Percentiles rank a stretch among this genome's conserved stretches.
phyloP scores from a whole-genome alignment of 37 sponge, comb jelly and placozoan genomes.

The Eunapius fragilis region DNA sequence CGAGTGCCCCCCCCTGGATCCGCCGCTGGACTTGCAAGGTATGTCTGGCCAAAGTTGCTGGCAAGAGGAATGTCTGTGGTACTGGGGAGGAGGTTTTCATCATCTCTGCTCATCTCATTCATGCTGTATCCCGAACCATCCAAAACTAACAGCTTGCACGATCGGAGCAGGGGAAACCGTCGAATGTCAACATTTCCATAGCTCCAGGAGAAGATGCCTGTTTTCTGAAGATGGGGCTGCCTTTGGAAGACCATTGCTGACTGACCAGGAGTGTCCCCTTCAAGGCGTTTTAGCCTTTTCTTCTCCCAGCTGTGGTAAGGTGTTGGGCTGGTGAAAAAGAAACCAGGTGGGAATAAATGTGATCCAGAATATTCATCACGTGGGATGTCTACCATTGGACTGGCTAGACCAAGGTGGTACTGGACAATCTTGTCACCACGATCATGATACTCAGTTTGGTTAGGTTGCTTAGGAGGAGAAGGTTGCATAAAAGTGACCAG shows the following conservation, averaged over 20 bases:
- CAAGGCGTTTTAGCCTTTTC: conserved; percentile 50
- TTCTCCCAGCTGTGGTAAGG: conserved; percentile 64
- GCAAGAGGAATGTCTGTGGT: conserved; percentile 73
- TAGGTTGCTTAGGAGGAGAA: not conserved
- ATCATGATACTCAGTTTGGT: conserved; percentile 5
- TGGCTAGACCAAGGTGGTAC: conserved; percentile 41
- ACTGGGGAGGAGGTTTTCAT: conserved; percentile 23
- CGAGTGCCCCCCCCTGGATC: too few relatives aligned
- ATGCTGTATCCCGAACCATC: conserved; percentile 56
- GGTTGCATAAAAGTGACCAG: conserved; percentile 49
- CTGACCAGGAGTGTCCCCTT: conserved; percentile 48
- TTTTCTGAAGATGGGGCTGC: conserved; percentile 18
- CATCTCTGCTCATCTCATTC: conserved; percentile 70
- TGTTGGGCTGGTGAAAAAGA: conserved; percentile 12
- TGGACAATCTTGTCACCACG: conserved; percentile 43
- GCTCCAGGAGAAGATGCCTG: conserved; percentile 30
- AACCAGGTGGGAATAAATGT: conserved; percentile 54
- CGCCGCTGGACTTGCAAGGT: too few relatives aligned
- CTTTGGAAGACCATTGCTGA: conserved; percentile 24
- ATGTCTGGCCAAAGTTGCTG: conserved; percentile 80
- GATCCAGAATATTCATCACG: conserved; percentile 52
- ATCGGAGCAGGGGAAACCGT: conserved; percentile 60
- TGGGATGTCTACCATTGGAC: conserved; percentile 24
- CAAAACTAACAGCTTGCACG: conserved; percentile 68
- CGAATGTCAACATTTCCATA: conserved; percentile 75